Conservation (phyloP, 2,113 vertebrate genomes). For the Scolopax mira region DNA sequence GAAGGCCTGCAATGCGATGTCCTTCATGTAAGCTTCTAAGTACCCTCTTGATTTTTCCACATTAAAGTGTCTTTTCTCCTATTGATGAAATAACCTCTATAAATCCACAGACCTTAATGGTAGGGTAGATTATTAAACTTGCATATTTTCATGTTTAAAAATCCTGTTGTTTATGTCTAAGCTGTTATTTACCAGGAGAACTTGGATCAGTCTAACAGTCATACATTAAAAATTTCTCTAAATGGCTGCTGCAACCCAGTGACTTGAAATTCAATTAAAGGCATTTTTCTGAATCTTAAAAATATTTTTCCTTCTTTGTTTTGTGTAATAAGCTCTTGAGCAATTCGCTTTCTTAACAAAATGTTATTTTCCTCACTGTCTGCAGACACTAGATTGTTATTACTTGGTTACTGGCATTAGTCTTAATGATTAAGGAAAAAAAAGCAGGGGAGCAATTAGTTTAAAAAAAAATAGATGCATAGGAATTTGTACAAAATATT, state of each 20-base stretch:
- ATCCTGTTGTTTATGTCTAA: slow-evolving; percentile 16
- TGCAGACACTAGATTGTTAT: neutral
- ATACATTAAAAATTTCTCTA: slow-evolving; percentile 49
- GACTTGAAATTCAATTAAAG: slow-evolving; percentile 38
- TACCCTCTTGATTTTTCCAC: slow-evolving; percentile 7
- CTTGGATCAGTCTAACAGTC: slow-evolving; percentile 1
- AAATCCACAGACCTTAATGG: slow-evolving; percentile 27
- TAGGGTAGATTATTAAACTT: slow-evolving; percentile 10
- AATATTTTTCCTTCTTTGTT: slow-evolving; percentile 33
- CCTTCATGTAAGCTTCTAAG: slow-evolving; percentile 19
- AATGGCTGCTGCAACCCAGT: slow-evolving; percentile 15
- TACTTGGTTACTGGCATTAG: neutral
- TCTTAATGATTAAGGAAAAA: neutral
- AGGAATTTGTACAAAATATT: neutral
- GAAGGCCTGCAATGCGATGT: neutral
- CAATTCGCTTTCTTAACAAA: slow-evolving; percentile 29
- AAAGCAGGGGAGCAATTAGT: neutral
- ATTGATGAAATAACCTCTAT: slow-evolving; percentile 17
- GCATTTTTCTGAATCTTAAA: slow-evolving; percentile 1
- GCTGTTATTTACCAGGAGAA: slow-evolving; percentile 21
- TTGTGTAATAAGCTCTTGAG: slow-evolving; percentile 30
- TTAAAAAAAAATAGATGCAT: neutral
- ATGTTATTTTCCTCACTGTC: neutral
- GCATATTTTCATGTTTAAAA: slow-evolving; percentile 21
- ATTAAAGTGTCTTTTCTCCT: slow-evolving; percentile 1